These are phyloP conservation scores for Setophaga petechia DNA, from an alignment of 2,113 vertebrate genomes.

Conservation along the genomic window DNA sequence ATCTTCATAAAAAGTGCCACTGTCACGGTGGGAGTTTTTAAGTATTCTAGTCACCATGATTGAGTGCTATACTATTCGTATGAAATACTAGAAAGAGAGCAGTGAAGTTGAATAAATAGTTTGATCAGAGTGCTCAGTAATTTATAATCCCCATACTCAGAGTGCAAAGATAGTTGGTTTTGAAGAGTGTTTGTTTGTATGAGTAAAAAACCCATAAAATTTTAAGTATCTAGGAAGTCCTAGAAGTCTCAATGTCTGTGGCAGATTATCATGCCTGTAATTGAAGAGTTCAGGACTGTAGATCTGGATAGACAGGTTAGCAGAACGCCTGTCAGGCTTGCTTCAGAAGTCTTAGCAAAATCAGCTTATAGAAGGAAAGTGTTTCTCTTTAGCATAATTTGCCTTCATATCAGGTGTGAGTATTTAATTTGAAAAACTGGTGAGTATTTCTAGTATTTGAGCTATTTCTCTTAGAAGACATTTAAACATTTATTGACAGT, in stretches of 20 bases:
- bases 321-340: not conserved
- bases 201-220: not conserved
- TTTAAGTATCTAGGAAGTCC: not conserved
- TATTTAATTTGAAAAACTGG: not conserved
- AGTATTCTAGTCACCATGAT: not conserved
- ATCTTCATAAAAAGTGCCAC: not conserved
- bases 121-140: not conserved
- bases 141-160: not conserved
- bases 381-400: not conserved
- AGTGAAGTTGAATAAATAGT: not conserved
- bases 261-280: not conserved
- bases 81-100: not conserved
- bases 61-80: not conserved
- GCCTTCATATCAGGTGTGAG: not conserved
- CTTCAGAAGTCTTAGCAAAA: not conserved
- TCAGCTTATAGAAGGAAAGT: not conserved
- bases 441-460: not conserved
- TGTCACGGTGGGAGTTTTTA: not conserved
- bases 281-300: not conserved
- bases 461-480: not conserved
- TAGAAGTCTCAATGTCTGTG: not conserved
- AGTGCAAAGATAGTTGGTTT: not conserved
- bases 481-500: not conserved
- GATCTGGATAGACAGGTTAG: not conserved
- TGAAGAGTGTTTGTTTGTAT: not conserved